Percentiles rank a stretch among this genome's conserved stretches.
Evolutionary conservation across 1,140 invertebrate genomes (phyloP).

Genomic region (Eumaeus atala): DNA sequence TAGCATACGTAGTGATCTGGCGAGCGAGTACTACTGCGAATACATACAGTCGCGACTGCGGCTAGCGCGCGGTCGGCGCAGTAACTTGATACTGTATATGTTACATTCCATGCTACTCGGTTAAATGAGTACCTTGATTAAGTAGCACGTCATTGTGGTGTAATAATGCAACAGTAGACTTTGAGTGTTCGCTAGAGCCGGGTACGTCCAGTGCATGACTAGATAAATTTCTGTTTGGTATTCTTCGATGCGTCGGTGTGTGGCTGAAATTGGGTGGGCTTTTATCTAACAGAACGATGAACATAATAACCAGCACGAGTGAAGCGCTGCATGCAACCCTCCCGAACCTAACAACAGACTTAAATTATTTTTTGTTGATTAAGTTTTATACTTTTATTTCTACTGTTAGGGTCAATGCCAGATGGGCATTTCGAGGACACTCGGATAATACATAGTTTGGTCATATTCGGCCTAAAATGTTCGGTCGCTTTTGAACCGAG

Average conservation of each 20-base stretch:
- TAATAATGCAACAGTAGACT: not conserved
- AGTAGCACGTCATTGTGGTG: too few species aligned
- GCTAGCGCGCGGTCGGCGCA: too few species aligned
- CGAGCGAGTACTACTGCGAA: too few species aligned
- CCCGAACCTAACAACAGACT: conserved; percentile 16
- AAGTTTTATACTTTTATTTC: conserved; percentile 8
- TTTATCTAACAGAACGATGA: not conserved
- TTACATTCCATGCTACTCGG: too few species aligned
- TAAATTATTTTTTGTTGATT: conserved; percentile 20
- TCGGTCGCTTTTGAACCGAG: too few species aligned
- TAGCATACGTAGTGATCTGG: too few species aligned
- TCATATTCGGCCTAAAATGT: too few species aligned
- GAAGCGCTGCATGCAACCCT: conserved; percentile 7
- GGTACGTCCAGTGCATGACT: not conserved
- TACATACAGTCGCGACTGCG: too few species aligned
- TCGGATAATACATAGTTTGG: too few species aligned
- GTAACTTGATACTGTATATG: too few species aligned
- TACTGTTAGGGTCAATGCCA: conserved; percentile 13
- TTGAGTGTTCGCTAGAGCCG: not conserved
- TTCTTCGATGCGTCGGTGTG: not conserved
- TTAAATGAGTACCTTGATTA: too few species aligned
- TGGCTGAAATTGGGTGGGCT: not conserved
- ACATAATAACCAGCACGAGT: not conserved
- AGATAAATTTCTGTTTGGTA: not conserved
- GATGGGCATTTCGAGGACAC: conserved; percentile 1